Percentiles rank a stretch among this genome's conserved stretches.
These are phyloP conservation scores for Drosophila tripunctata DNA, from an alignment of 2,888 invertebrate genomes.

Conservation along the genomic window DNA sequence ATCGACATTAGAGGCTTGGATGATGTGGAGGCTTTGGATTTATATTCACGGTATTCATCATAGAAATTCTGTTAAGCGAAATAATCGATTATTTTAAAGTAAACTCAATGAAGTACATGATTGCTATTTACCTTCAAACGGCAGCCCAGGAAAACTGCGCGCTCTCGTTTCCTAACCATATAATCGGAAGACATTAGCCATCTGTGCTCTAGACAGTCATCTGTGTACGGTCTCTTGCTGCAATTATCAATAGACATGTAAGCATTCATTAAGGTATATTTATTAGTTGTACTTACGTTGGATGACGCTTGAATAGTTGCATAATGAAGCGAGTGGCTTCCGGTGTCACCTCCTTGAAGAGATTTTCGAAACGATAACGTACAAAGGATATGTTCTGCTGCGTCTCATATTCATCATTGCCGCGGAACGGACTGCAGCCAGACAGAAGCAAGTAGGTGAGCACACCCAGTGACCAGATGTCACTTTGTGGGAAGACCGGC, in stretches of 20 bases:
- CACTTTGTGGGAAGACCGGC: constrained; percentile 94
- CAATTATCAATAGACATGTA: too few species aligned
- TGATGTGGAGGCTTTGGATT: constrained; percentile 87
- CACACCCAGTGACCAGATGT: constrained; percentile 98
- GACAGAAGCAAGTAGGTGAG: constrained; percentile 96
- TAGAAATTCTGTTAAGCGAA: constrained; percentile 89
- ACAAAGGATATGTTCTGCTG: constrained; percentile 96
- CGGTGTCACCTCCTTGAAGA: constrained; percentile 97
- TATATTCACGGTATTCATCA: constrained; percentile 91
- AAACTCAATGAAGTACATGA: background rate
- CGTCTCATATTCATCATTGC: constrained; percentile 92
- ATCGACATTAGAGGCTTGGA: constrained; percentile 86
- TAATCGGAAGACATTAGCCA: constrained; percentile 97
- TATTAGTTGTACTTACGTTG: constrained; percentile 87
- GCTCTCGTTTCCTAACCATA: constrained; percentile 96
- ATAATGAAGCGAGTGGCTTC: constrained; percentile 97
- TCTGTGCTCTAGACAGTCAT: constrained; percentile 97
- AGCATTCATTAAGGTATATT: background rate
- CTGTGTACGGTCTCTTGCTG: constrained; percentile 96
- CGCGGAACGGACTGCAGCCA: constrained; percentile 96
- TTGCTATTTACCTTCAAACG: constrained; percentile 92
- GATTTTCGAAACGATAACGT: constrained; percentile 95
- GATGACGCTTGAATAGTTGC: constrained; percentile 96
- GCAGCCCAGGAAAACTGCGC: constrained; percentile 93
- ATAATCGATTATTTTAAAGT: background rate